Percentiles rank a stretch among this genome's conserved stretches.
Conservation (phyloP, 2,113 vertebrate species). For the Psettodes erumei region DNA sequence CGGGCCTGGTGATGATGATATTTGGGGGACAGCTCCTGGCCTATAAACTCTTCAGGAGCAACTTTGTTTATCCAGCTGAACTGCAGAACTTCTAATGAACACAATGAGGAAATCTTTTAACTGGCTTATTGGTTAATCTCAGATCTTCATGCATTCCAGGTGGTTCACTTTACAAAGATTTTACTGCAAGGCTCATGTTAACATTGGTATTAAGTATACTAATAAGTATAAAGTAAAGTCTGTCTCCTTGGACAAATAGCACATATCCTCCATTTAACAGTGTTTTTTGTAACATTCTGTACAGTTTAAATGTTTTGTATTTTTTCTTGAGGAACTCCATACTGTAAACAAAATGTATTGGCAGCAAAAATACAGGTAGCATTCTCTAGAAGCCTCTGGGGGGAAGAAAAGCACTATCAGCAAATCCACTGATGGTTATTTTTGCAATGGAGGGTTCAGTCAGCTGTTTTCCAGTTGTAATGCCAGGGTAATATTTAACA, state of each 20-base stretch:
- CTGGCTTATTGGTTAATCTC: conserved; percentile 49
- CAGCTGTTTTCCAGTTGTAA: background rate
- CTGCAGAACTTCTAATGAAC: conserved; percentile 88
- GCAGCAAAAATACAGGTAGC: background rate
- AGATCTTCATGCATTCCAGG: background rate
- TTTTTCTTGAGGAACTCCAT: conserved; percentile 46
- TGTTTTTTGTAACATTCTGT: conserved; percentile 56
- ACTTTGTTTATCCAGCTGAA: conserved; percentile 88
- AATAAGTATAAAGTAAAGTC: background rate
- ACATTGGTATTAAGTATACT: background rate
- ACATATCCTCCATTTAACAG: background rate
- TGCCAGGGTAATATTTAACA: background rate
- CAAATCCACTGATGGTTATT: background rate
- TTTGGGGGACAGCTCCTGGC: conserved; percentile 89
- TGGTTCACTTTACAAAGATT: conserved; percentile 15
- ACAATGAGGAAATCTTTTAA: conserved; percentile 50
- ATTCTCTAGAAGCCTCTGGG: background rate
- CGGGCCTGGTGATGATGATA: conserved; percentile 90
- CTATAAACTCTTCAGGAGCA: conserved; percentile 89
- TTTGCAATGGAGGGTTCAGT: background rate
- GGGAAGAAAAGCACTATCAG: background rate
- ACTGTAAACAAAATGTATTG: background rate
- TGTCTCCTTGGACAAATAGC: conserved; percentile 39
- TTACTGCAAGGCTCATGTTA: background rate
- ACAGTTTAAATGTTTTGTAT: conserved; percentile 71